Evolutionary conservation across 30 jellyfish, hydroid and myxozoan genomes (phyloP).

Genomic region (Rhopilema esculentum): DNA sequence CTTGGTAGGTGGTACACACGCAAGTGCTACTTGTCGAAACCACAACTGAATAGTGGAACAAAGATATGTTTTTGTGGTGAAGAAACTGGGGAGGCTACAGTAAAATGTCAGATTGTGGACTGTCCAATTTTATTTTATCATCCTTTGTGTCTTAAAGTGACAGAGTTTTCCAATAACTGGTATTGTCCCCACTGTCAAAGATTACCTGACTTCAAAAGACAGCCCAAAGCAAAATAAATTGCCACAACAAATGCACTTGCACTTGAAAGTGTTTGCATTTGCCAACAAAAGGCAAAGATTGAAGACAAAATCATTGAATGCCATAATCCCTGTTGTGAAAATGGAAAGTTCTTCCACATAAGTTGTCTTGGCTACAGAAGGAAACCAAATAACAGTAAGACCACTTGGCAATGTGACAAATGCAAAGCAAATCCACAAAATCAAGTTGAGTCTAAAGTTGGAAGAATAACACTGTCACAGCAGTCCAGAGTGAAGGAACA

Average conservation of each 20-base stretch:
- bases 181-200: constrained; percentile 69
- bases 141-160: constrained; percentile 57
- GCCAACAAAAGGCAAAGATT: constrained; percentile 49
- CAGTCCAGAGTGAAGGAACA: constrained; percentile 52
- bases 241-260: constrained; percentile 53
- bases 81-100: constrained; percentile 58
- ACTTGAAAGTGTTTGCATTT: constrained; percentile 56
- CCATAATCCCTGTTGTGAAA: constrained; percentile 54
- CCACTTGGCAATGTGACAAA: constrained; percentile 67
- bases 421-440: constrained; percentile 58
- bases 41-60: constrained; percentile 25
- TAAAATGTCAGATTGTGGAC: constrained; percentile 46
- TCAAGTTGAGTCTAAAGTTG: constrained; percentile 29
- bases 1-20: constrained; percentile 62
- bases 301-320: constrained; percentile 56
- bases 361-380: constrained; percentile 58
- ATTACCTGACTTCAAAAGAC: constrained; percentile 56
- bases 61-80: constrained; percentile 52
- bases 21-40: constrained; percentile 26
- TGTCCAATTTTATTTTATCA: constrained; percentile 55
- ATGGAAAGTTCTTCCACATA: constrained; percentile 58
- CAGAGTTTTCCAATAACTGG: constrained; percentile 51
- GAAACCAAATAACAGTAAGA: constrained; percentile 52
- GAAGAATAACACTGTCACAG: constrained; percentile 35
- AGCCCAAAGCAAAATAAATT: constrained; percentile 53